Percentiles rank a stretch among this genome's conserved stretches.
Conservation (phyloP, 1,140 invertebrate genomes). For the Nymphalis io region DNA sequence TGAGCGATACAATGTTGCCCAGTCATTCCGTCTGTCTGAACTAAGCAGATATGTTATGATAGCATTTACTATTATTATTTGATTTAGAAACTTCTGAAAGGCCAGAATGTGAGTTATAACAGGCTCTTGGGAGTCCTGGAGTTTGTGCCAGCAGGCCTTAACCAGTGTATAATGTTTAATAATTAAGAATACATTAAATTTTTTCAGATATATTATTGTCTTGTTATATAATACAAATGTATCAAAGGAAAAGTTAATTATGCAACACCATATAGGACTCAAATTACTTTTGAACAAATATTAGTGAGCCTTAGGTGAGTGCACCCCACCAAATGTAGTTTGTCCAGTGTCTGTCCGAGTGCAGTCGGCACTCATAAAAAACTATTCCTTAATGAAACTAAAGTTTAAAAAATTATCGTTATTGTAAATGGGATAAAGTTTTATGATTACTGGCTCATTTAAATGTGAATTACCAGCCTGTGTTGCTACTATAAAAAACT, state of each 20-base stretch:
- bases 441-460: conserved; percentile 76
- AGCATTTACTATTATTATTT: conserved; percentile 56
- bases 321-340: conserved; percentile 60
- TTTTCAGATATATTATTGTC: conserved; percentile 80
- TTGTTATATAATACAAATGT: conserved; percentile 80
- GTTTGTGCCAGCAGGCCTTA: conserved; percentile 67
- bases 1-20: conserved; percentile 50
- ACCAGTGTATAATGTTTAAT: conserved; percentile 78
- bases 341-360: conserved; percentile 48
- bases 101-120: conserved; percentile 55
- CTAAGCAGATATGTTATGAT: conserved; percentile 43
- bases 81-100: conserved; percentile 66
- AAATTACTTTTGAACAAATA: conserved; percentile 64
- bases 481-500: conserved; percentile 73
- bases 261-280: conserved; percentile 65
- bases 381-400: conserved; percentile 66
- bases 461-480: conserved; percentile 69
- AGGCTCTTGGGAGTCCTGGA: conserved; percentile 52
- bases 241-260: conserved; percentile 64
- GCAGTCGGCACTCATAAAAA: conserved; percentile 36
- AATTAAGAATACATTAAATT: conserved; percentile 78
- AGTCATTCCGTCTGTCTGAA: conserved; percentile 27
- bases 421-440: conserved; percentile 76
- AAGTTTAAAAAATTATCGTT: conserved; percentile 72
- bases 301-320: conserved; percentile 74